A percentile compares a stretch with the other conserved stretches of the same genome.
Conservation (phyloP, 2,888 invertebrate genomes). For the Drosophila quinaria region DNA sequence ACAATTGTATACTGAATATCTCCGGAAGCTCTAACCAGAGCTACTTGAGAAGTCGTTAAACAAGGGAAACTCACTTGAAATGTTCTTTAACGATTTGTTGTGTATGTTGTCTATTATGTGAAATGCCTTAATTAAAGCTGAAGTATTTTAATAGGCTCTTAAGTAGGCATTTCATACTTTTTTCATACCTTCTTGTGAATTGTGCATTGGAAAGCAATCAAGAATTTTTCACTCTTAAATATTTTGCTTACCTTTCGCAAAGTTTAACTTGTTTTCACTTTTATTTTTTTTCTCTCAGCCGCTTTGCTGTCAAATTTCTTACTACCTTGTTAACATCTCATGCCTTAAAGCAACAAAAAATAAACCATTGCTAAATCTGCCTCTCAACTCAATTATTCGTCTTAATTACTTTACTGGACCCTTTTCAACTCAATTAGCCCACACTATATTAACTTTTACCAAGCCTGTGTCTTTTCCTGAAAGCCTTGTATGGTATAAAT, state of each 20-base stretch:
- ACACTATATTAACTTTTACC: background rate
- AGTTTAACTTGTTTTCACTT: background rate
- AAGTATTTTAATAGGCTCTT: slow-evolving; percentile 1
- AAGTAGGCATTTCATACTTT: background rate
- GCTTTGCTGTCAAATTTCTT: background rate
- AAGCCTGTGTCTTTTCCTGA: background rate
- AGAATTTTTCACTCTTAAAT: background rate
- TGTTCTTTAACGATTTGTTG: slow-evolving; percentile 8
- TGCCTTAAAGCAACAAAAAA: background rate
- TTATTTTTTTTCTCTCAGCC: background rate
- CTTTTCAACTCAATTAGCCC: background rate
- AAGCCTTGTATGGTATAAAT: background rate
- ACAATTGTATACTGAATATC: background rate
- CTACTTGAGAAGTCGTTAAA: slow-evolving; percentile 12
- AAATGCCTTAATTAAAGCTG: slow-evolving; percentile 4
- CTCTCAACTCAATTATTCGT: background rate
- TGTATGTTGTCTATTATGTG: background rate
- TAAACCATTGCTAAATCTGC: background rate
- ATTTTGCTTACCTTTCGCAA: background rate
- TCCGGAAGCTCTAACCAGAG: slow-evolving; percentile 18
- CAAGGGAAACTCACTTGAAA: slow-evolving; percentile 1
- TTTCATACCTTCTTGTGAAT: background rate
- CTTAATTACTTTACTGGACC: background rate
- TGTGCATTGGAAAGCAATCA: background rate
- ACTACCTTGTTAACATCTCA: background rate